A percentile compares a stretch with the other conserved stretches of the same genome.
phyloP scores from a whole-genome alignment of 2,113 vertebrate genomes.

The Xiphorhynchus elegans region DNA sequence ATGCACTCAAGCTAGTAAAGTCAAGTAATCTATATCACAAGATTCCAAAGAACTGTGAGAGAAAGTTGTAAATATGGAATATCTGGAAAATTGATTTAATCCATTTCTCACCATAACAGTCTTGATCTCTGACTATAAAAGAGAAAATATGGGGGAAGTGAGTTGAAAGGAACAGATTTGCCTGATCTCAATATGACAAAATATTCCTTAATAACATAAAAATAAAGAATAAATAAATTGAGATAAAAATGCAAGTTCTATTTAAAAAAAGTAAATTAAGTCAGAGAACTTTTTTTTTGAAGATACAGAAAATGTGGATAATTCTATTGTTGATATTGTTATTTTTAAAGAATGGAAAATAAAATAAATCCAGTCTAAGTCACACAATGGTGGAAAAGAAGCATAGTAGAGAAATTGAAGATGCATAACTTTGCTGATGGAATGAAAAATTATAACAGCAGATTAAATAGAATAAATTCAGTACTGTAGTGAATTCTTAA shows the following conservation, averaged over 20 bases:
- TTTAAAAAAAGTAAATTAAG: neutral
- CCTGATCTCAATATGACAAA: neutral
- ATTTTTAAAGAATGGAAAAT: neutral
- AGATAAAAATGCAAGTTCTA: neutral
- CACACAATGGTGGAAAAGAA: neutral
- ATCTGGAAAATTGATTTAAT: neutral
- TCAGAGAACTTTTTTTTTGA: neutral
- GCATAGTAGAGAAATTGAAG: neutral
- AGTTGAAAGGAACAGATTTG: neutral
- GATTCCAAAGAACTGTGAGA: neutral
- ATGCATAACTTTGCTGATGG: neutral
- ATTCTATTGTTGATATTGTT: neutral
- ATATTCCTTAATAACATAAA: neutral
- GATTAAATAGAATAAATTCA: neutral
- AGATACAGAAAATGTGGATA: neutral
- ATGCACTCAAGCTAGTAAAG: neutral
- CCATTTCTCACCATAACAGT: neutral
- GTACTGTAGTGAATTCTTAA: neutral
- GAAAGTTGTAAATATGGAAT: neutral
- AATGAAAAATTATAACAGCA: neutral
- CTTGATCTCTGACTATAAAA: neutral
- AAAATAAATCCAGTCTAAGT: neutral
- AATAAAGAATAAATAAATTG: neutral
- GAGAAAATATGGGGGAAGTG: neutral
- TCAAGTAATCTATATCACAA: neutral